A percentile compares a stretch with the other conserved stretches of the same genome.
phyloP scores from a whole-genome alignment of 2,113 vertebrate genomes.

The Azemiops feae region DNA sequence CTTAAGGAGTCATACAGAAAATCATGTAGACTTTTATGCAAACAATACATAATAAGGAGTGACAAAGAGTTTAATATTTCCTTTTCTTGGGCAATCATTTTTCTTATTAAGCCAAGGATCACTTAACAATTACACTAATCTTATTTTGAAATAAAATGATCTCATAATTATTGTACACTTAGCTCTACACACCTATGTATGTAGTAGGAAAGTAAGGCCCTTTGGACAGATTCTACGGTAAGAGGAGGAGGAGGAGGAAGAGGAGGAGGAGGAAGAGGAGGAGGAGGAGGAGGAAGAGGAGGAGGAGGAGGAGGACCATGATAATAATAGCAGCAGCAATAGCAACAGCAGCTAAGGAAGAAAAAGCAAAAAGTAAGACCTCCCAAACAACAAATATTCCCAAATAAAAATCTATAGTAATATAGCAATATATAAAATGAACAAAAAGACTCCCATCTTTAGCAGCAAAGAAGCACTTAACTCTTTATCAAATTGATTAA shows the following conservation, averaged over 20 bases:
- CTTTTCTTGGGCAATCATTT: background rate
- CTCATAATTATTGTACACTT: background rate
- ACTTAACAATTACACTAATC: background rate
- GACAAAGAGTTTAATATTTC: background rate
- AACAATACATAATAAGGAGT: background rate
- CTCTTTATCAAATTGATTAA: background rate
- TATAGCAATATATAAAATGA: background rate
- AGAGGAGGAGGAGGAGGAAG: background rate
- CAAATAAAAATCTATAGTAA: background rate
- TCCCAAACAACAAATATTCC: background rate
- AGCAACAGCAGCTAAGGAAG: background rate
- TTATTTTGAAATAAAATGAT: background rate
- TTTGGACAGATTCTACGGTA: background rate
- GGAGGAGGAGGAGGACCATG: background rate
- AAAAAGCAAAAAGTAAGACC: background rate
- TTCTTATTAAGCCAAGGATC: background rate
- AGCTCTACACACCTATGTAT: background rate
- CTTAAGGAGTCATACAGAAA: background rate
- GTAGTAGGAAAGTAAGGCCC: background rate
- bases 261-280: no score
- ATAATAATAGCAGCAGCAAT: background rate
- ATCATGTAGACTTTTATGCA: conserved; percentile 3
- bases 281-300: background rate
- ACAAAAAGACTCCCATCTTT: background rate
- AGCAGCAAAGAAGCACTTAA: background rate